Percentiles rank a stretch among this genome's conserved stretches.
phyloP scores from a whole-genome alignment of 2,113 vertebrate species.

The Nyctereutes procyonoides region DNA sequence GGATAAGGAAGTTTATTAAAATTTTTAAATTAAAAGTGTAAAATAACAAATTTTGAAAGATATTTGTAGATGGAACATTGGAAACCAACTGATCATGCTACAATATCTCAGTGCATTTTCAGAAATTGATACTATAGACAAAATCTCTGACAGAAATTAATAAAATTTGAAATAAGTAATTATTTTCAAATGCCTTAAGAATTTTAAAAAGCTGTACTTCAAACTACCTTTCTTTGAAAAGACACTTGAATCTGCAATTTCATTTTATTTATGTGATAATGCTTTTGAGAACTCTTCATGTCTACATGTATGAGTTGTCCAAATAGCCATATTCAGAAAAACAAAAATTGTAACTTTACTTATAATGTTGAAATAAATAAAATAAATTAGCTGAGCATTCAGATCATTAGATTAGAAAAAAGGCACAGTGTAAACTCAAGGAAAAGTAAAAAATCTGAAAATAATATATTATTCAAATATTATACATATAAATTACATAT shows the following conservation, averaged over 20 bases:
- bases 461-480: not conserved
- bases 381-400: not conserved
- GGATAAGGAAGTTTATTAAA: not conserved
- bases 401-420: not conserved
- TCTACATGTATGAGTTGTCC: not conserved
- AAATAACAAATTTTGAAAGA: not conserved
- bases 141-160: not conserved
- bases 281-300: not conserved
- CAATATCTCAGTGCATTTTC: not conserved
- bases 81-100: not conserved
- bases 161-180: constrained; percentile 2
- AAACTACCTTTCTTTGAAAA: not conserved
- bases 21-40: not conserved
- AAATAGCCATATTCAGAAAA: not conserved
- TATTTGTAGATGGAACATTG: not conserved
- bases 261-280: not conserved
- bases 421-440: not conserved
- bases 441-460: not conserved
- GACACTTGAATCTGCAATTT: not conserved
- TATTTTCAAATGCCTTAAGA: not conserved
- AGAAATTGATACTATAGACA: not conserved
- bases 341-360: not conserved
- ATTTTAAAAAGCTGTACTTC: not conserved
- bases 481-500: not conserved
- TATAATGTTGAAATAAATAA: not conserved